phyloP scores from a whole-genome alignment of 2,888 invertebrate genomes.

The Tribolium freemani region DNA sequence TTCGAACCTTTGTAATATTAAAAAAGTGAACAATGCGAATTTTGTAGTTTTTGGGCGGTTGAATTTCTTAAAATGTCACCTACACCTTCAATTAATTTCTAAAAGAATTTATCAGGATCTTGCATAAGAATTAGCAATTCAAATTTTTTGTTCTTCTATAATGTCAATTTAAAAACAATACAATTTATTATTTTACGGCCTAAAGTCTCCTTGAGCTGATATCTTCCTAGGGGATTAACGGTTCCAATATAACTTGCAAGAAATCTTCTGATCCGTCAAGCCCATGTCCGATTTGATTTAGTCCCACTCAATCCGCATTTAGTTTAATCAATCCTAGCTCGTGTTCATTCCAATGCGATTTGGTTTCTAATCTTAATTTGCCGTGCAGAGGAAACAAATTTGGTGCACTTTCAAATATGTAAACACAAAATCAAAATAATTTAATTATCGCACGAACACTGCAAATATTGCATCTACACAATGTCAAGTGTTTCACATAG shows the following conservation, averaged over 20 bases:
- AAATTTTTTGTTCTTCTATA: background rate
- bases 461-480: background rate
- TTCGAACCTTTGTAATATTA: too few relatives aligned
- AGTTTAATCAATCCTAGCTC: constrained; percentile 10
- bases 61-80: too few relatives aligned
- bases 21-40: too few relatives aligned
- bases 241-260: background rate
- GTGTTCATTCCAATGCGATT: constrained; percentile 14
- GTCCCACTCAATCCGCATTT: constrained; percentile 19
- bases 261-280: constrained; percentile 26
- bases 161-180: background rate
- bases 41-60: too few relatives aligned
- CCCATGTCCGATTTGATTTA: constrained; percentile 31
- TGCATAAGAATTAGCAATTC: too few relatives aligned
- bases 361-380: constrained; percentile 19
- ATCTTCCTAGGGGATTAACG: constrained; percentile 4
- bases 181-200: background rate
- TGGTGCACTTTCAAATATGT: background rate
- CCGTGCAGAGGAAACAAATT: background rate
- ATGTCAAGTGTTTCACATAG: background rate
- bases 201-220: background rate
- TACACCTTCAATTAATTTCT: too few relatives aligned
- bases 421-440: background rate
- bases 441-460: background rate
- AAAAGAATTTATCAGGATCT: too few relatives aligned